Conservation (phyloP, 2,797 vertebrate species). For the Pogoniulus pusillus region DNA sequence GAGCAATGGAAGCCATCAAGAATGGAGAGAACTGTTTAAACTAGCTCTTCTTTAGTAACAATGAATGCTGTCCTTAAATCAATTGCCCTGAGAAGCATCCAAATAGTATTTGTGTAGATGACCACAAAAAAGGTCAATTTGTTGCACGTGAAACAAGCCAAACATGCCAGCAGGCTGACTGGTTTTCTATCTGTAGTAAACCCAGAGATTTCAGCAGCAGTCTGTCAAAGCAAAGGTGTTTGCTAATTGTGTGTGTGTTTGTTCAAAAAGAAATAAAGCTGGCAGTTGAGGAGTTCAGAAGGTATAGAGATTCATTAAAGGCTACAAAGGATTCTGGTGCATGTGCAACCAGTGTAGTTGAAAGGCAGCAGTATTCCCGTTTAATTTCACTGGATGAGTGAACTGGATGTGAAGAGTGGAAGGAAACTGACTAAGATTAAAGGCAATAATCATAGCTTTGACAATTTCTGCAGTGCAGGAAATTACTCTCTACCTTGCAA, state of each 20-base stretch:
- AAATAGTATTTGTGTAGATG: background rate
- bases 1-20: background rate
- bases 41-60: background rate
- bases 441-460: background rate
- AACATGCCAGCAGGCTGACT: background rate
- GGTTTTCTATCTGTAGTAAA: background rate
- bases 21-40: background rate
- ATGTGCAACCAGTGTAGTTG: rapidly evolving
- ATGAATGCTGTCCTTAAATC: background rate
- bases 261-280: background rate
- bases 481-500: background rate
- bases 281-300: background rate
- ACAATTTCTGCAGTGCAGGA: background rate
- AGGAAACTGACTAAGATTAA: background rate
- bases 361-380: background rate
- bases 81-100: background rate
- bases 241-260: background rate
- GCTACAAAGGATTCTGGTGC: background rate
- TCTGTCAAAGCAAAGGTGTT: background rate
- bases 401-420: background rate
- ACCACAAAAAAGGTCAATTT: background rate
- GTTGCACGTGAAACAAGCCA: background rate
- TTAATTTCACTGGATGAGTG: background rate
- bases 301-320: background rate
- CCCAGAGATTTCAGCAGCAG: background rate